Base-by-base conservation (phyloP, 2,888 invertebrate species). In the Amphipyra tragopoginis region DNA sequence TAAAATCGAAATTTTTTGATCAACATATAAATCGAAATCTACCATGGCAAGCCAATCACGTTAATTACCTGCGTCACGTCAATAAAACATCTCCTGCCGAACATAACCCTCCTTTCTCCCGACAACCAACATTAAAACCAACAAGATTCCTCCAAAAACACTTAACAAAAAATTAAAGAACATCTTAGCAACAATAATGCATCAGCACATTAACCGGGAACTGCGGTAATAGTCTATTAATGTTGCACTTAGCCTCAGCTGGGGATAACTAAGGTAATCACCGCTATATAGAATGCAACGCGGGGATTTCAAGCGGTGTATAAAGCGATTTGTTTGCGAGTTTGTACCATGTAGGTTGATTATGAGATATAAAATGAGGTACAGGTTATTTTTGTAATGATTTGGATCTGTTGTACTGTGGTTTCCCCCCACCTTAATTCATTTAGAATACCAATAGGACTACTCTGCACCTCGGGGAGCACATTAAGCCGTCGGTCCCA, bases 211-310 rank as follows among this genome's bases (percentile, higher is more conserved):
- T 70, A 75, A 34, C 49, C 39, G 36, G 39, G 14, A 33, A 53
- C 48, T 65, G 48, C 39, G 15, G 43, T 39, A 59, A 53, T 64
- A 49, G 50, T 34, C 34, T 56, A 63, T 72, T 73, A 72, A 72
- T 72, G 56, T 36, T 21, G 58, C 53, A 60, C 72, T 75, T 72
- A 62, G 59, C 29, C 15, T 39, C 2, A 26, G 39, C 39, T 11
- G 47, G 44, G 61, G 39, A 53, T 69, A 77, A 57, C 75, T 59
- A 38, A 65, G 70, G 58, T 68, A 73, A 77, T 73, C 77, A 62
- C 55, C 39, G 54, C 5, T 13, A n/a, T 48, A 34, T 11, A 55
- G 21, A 54, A 54, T 55, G 47, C 55, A 51, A 21, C 10, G 21
- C 47, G 10, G 15, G 45, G 52, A 62, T 56, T 61, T 55, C 36